These are phyloP conservation scores for Gavia stellata DNA, from an alignment of 2,113 vertebrate species.

Conservation along the genomic window DNA sequence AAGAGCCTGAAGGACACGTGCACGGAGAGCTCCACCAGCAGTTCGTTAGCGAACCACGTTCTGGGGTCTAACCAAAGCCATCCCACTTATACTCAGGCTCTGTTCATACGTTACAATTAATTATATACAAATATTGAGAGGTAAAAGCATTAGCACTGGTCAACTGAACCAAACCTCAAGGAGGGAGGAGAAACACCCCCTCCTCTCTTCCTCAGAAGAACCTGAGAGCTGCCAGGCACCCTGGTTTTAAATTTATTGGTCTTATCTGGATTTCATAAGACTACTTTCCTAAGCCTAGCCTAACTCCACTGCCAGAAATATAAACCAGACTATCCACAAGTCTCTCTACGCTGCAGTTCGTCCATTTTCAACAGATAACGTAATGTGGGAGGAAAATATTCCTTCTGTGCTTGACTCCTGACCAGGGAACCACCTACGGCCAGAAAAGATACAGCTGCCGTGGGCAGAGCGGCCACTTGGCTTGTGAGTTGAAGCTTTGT, in stretches of 20 bases:
- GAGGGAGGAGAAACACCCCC: neutral
- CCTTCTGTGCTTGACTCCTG: neutral
- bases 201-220: neutral
- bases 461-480: neutral
- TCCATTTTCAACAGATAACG: neutral
- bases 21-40: neutral
- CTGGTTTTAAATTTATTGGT: neutral
- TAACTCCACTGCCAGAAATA: neutral
- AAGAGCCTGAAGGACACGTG: neutral
- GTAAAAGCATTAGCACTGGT: neutral
- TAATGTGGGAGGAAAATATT: neutral
- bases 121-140: neutral
- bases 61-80: neutral
- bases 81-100: neutral
- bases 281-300: neutral
- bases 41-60: fast-evolving
- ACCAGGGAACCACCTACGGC: neutral
- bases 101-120: fast-evolving
- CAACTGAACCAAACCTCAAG: neutral
- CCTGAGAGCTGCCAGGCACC: neutral
- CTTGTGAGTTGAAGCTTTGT: neutral
- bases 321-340: neutral
- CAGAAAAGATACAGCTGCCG: neutral
- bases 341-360: neutral
- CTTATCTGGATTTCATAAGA: neutral